phyloP scores from a whole-genome alignment of 2,113 vertebrate genomes.

The Datnioides undecimradiatus region DNA sequence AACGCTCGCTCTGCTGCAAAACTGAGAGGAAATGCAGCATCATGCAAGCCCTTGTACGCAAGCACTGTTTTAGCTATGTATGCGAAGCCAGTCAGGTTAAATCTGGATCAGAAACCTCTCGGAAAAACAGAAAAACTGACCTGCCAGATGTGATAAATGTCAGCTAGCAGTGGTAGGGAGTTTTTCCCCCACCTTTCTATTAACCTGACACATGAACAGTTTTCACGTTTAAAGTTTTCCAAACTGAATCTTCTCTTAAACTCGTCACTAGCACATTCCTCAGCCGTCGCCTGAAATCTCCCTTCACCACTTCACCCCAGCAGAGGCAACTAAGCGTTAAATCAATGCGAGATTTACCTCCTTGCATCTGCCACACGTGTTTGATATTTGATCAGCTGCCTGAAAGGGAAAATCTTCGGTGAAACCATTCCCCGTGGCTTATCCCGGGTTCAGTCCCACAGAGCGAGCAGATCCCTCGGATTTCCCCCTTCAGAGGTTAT shows the following conservation, averaged over 20 bases:
- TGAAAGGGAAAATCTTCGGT: conserved; percentile 45
- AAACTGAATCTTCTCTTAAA: conserved; percentile 34
- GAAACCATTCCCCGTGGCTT: conserved; percentile 49
- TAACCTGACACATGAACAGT: conserved; percentile 3
- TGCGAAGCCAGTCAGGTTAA: conserved; percentile 43
- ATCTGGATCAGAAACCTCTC: conserved; percentile 45
- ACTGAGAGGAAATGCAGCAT: conserved; percentile 74
- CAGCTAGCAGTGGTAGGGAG: not conserved
- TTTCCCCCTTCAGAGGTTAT: conserved; percentile 62
- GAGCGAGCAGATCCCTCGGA: conserved; percentile 49
- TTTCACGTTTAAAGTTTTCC: conserved; percentile 64
- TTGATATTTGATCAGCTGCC: conserved; percentile 48
- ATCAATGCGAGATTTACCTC: conserved; percentile 40
- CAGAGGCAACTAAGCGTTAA: conserved; percentile 42
- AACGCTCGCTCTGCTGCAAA: conserved; percentile 54
- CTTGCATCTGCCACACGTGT: conserved; percentile 42
- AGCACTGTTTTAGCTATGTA: conserved; percentile 35
- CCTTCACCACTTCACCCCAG: conserved; percentile 5
- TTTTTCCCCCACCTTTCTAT: not conserved
- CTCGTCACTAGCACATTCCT: conserved; percentile 34
- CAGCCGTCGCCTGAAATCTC: conserved; percentile 9
- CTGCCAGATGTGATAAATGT: conserved; percentile 37
- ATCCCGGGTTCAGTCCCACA: conserved; percentile 51
- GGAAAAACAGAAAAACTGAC: conserved; percentile 22
- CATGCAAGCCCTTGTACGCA: conserved; percentile 54